phyloP scores from a whole-genome alignment of 2,797 vertebrate genomes.

The Arctocebus calabarensis region DNA sequence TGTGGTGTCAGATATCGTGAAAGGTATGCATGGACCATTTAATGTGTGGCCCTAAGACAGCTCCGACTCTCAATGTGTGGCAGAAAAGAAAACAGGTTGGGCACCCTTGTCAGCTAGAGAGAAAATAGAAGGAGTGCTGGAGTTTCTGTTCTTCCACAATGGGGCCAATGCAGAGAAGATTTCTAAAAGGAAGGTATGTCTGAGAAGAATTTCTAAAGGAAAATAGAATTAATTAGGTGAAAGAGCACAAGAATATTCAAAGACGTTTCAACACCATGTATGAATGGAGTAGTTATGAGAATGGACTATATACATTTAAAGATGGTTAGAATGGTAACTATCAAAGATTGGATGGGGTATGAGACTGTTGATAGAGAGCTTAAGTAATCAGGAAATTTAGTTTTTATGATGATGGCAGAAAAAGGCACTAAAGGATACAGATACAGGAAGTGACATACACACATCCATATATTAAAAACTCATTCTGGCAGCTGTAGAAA shows the following conservation, averaged over 20 bases:
- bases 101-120: not conserved
- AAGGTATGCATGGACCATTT: no score
- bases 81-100: no score
- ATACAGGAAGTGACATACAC: not conserved
- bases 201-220: not conserved
- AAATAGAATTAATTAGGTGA: conserved; percentile 18
- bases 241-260: not conserved
- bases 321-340: not conserved
- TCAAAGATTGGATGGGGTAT: not conserved
- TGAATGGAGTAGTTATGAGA: not conserved
- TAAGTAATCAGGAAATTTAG: not conserved
- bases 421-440: not conserved
- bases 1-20: no score
- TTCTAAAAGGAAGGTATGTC: not conserved
- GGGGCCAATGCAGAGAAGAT: not conserved
- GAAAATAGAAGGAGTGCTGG: not conserved
- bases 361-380: not conserved
- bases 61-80: no score
- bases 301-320: not conserved
- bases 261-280: not conserved
- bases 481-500: not conserved
- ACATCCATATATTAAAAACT: not conserved
- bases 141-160: not conserved
- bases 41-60: no score
- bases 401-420: conserved; percentile 29